These are phyloP conservation scores for Selene dorsalis DNA, from an alignment of 2,797 vertebrate species.

Conservation along the genomic window DNA sequence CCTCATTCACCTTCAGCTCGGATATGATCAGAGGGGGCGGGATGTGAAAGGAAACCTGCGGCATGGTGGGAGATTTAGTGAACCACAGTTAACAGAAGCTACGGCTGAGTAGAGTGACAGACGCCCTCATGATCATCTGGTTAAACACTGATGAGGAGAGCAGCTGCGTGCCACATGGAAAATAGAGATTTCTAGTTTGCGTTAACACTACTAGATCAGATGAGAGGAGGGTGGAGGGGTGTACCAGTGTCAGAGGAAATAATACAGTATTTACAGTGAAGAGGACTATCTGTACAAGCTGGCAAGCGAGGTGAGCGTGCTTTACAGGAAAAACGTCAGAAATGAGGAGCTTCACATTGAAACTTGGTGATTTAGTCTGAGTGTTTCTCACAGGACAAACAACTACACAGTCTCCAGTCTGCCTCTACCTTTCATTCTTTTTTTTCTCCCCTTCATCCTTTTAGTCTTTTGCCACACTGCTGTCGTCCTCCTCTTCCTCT, in stretches of 20 bases:
- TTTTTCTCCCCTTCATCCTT: neutral
- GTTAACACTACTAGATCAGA: constrained; percentile 22
- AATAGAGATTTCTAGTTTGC: constrained; percentile 35
- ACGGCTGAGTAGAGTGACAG: constrained; percentile 28
- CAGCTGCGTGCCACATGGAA: constrained; percentile 31
- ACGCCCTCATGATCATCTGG: constrained; percentile 13
- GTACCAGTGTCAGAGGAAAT: constrained; percentile 30
- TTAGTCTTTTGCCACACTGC: constrained; percentile 12
- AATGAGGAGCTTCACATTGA: constrained; percentile 44
- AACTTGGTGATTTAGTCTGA: constrained; percentile 45
- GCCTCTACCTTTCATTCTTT: constrained; percentile 25
- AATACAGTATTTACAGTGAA: constrained; percentile 63
- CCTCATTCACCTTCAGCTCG: neutral
- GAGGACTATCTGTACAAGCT: constrained; percentile 39
- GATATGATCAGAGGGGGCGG: constrained; percentile 14
- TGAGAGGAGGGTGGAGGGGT: neutral
- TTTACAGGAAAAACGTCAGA: constrained; percentile 3
- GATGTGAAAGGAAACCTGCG: neutral
- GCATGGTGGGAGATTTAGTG: neutral
- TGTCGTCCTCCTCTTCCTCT: constrained; percentile 59
- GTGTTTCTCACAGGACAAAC: constrained; percentile 41
- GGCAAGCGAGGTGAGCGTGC: constrained; percentile 7
- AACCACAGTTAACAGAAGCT: neutral
- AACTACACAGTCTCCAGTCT: constrained; percentile 25
- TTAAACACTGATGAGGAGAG: constrained; percentile 1